Evolutionary conservation across 1,140 invertebrate species (phyloP), one percentile per base, ranked within the genome.

Genomic region (Parasteatoda tepidariorum): DNA sequence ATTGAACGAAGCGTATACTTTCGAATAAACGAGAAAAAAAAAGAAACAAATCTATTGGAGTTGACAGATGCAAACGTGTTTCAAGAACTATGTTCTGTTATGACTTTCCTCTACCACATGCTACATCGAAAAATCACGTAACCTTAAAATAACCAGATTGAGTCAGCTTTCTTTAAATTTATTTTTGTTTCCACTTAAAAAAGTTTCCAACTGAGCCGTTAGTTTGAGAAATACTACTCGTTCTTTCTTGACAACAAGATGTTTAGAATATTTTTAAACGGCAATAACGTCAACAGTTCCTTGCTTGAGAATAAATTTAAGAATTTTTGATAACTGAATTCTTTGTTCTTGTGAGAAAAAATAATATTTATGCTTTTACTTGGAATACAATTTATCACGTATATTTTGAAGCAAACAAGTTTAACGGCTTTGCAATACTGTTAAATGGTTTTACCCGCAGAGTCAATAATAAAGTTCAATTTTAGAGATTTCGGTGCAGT

Each of bases 111-210:
- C n/a, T 73, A 54, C 70, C 70, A 59, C 59, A 22, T 73, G 70
- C 48, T 55, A 59, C 33, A 30, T 54, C 28, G 55, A 73, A 57
- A 73, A 28, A n/a, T 73, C 70, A 73, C 70, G 54, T 73, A 59
- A 33, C 28, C 70, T 73, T 73, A 73, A 73, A 73, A 73, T 73
- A 73, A 73, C 70, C 28, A 73, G 22, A 7, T 73, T 73, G 54
- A 73, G 70, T 73, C 54, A 73, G 48, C 48, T 57, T 73, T 57
- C n/a, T n/a, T 59, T 48, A 48, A 48, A 9, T 48, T 48, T 18
- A 9, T 7, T 48, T 48, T 48, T 48, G 7, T 9, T 48, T 48
- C 7, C 41, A 9, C 18, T 7, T 48, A 7, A 9, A 48, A 48
- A 7, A 7, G 7, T 48, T 48, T 48, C 41, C 41, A 18, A 7